phyloP scores from a whole-genome alignment of 2,797 vertebrate genomes.

The Coilia nasus region DNA sequence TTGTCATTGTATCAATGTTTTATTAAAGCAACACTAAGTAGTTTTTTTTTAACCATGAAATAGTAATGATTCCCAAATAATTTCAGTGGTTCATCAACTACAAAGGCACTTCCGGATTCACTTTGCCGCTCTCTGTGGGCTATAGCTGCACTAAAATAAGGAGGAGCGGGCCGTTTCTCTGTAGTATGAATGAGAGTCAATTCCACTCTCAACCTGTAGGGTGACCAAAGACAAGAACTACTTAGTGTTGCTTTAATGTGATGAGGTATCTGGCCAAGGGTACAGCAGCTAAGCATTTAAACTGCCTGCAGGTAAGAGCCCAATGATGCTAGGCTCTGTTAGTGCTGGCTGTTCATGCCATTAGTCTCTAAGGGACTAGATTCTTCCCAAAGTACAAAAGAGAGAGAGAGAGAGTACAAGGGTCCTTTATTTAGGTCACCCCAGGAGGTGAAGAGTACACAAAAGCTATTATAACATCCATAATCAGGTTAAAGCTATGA shows the following conservation, averaged over 20 bases:
- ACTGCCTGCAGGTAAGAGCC: not conserved
- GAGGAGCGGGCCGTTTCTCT: too few relatives aligned
- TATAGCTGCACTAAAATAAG: too few relatives aligned
- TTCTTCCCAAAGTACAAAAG: conserved; percentile 10
- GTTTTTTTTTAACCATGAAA: too few relatives aligned
- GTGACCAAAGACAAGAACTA: too few relatives aligned
- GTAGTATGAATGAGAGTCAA: too few relatives aligned
- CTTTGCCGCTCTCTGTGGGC: too few relatives aligned
- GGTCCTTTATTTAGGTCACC: not conserved
- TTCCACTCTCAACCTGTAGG: too few relatives aligned
- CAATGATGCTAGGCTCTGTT: not conserved
- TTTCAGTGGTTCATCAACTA: too few relatives aligned
- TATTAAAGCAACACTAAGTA: too few relatives aligned
- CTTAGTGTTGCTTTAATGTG: not conserved
- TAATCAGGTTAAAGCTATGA: not conserved
- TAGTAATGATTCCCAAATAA: too few relatives aligned
- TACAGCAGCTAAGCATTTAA: not conserved
- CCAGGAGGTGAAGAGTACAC: not conserved
- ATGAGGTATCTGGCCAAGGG: not conserved
- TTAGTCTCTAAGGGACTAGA: not conserved
- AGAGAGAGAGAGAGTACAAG: not conserved
- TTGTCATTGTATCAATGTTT: too few relatives aligned
- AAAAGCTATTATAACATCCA: not conserved
- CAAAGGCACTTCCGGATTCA: too few relatives aligned
- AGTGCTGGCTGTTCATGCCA: not conserved